Percentiles rank a stretch among this genome's conserved stretches.
phyloP scores from a whole-genome alignment of 2,888 invertebrate genomes.

The Cecidostiba fungosa region DNA sequence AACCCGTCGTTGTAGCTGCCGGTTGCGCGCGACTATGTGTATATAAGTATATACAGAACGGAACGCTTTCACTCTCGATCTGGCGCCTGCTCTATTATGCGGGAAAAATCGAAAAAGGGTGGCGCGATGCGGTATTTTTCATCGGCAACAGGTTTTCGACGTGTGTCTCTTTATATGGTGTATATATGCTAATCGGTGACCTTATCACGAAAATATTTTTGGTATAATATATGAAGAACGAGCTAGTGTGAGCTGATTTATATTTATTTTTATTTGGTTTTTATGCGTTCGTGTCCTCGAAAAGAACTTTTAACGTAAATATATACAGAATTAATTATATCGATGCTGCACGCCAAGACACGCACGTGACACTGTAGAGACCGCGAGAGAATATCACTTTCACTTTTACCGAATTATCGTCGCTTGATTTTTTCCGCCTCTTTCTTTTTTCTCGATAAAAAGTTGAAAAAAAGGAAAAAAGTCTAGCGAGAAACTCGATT shows the following conservation, averaged over 20 bases:
- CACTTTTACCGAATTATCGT: constrained; percentile 50
- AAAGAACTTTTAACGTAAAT: background rate
- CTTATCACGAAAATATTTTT: background rate
- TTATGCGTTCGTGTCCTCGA: background rate
- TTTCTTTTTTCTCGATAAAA: constrained; percentile 5
- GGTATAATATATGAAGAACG: background rate
- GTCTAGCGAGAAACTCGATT: constrained; percentile 16
- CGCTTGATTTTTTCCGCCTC: background rate
- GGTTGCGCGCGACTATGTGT: background rate
- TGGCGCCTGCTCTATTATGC: background rate
- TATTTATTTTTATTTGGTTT: background rate
- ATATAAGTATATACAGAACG: background rate
- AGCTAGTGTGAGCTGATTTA: background rate
- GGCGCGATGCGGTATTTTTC: background rate
- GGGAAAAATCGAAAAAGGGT: background rate
- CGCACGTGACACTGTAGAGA: constrained; percentile 11
- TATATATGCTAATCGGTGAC: background rate
- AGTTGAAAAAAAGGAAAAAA: background rate
- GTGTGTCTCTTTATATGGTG: background rate
- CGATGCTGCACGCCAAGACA: background rate
- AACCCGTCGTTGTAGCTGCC: background rate
- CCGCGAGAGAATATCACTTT: constrained; percentile 52
- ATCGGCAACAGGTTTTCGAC: background rate
- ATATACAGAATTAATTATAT: background rate
- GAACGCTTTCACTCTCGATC: constrained; percentile 57